Percentiles rank a stretch among this genome's conserved stretches.
Conservation (phyloP, 2,888 invertebrate species). For the Neoaliturus tenellus region DNA sequence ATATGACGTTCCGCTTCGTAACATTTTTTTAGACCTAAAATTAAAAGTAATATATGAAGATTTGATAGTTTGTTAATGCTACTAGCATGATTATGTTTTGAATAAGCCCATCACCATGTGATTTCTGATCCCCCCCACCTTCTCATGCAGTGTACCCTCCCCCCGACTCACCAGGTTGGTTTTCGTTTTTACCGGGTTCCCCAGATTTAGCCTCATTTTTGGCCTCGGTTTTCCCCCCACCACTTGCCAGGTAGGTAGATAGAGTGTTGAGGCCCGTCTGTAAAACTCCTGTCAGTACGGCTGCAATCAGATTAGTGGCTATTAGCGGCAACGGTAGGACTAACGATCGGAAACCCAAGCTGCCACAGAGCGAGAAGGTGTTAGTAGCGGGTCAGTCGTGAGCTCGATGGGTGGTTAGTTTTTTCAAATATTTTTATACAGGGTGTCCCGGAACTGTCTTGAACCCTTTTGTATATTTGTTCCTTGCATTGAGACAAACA, state of each 20-base stretch:
- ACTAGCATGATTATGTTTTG: too few species aligned
- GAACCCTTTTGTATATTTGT: too few species aligned
- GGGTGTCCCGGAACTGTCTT: too few species aligned
- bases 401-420: too few species aligned
- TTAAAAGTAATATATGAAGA: too few species aligned
- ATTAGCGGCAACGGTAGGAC: neutral
- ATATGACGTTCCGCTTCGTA: too few species aligned
- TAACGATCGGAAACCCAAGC: neutral
- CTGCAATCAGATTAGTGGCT: slow-evolving; percentile 28
- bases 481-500: too few species aligned
- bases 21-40: too few species aligned
- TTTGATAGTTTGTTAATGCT: too few species aligned
- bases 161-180: slow-evolving; percentile 18
- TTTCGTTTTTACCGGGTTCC: slow-evolving; percentile 39
- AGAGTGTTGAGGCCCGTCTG: slow-evolving; percentile 26
- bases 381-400: neutral
- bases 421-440: too few species aligned
- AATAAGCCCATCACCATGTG: neutral
- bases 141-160: neutral
- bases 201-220: slow-evolving; percentile 36
- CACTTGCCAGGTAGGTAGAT: slow-evolving; percentile 12
- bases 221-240: slow-evolving; percentile 26
- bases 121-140: neutral
- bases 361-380: neutral
- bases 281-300: slow-evolving; percentile 33